Base-by-base conservation (phyloP, 2,113 vertebrate genomes). In the Salminus brasiliensis region DNA sequence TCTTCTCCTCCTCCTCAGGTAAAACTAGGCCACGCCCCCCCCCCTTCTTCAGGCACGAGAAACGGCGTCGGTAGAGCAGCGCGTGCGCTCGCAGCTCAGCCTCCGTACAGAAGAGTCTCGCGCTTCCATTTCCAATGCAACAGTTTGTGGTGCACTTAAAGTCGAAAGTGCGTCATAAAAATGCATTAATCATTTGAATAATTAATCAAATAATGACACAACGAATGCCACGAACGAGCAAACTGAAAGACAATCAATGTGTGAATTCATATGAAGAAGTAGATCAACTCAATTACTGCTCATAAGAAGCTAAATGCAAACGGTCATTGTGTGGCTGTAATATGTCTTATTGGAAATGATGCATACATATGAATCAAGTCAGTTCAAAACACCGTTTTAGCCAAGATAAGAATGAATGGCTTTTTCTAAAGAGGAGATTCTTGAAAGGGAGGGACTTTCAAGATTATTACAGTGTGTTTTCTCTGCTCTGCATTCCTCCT, bases 11-110 rank as follows among this genome's bases (percentile, higher is more conserved):
- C 69, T 79, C 53, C n/a, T 55, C 92, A 94, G 92, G 93, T 93
- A 91, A 90, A 85, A 89, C 21, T 18, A 88, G 90, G 88, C 84
- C 90, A 88, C 91, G 89, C 88, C 89, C 89, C 86, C 87, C 85
- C 59, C 82, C 72, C 32, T 25, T 63, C 62, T 9, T 25, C 62
- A 39, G 32, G 29, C 32, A 8, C 32, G 62, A 39, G 34, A 66
- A 66, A n/a, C 70, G 0, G 66, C 62, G 21, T 65, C 30, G 18
- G 21, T 39, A 39, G 21, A 29, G 34, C 18, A 66, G 32, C 69
- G 66, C 73, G 57, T 76, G 72, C 41, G 43, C 45, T 4, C 15
- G 62, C 27, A 43, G 34, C 43, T 45, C 16, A 9, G 47, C 27
- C 60, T 29, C 25, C 16, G 1, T 32, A 12, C 53, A 34, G 21